Percentiles rank a stretch among this genome's conserved stretches.
Evolutionary conservation across 2,888 invertebrate species (phyloP).

Genomic region (Drosophila buzzatii): DNA sequence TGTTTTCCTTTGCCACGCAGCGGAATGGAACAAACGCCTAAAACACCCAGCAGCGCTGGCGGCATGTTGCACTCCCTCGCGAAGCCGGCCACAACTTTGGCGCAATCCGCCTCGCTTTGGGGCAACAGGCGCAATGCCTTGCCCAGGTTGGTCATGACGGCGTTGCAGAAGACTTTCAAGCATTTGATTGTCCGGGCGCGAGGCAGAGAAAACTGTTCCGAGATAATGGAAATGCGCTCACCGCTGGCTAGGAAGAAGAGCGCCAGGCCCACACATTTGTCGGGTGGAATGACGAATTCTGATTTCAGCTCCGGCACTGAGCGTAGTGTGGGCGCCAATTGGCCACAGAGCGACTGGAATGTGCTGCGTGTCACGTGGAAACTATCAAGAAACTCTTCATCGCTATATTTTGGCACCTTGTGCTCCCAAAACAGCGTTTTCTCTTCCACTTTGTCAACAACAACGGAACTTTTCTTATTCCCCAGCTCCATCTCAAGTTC

Average conservation of each 20-base stretch:
- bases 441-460: too few species aligned
- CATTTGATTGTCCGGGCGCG: conserved; percentile 77
- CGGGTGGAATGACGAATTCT: conserved; percentile 58
- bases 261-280: conserved; percentile 81
- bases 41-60: conserved; percentile 77
- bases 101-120: conserved; percentile 64
- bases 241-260: conserved; percentile 82
- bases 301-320: conserved; percentile 28
- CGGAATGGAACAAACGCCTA: conserved; percentile 80
- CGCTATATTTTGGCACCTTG: conserved; percentile 54
- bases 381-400: conserved; percentile 77
- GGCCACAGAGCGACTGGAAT: conserved; percentile 75
- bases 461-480: too few species aligned
- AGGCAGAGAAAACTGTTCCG: conserved; percentile 77
- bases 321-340: conserved; percentile 58
- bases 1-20: conserved; percentile 46
- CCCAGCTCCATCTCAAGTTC: too few species aligned
- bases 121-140: conserved; percentile 74
- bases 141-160: conserved; percentile 73
- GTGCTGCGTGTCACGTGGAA: conserved; percentile 79
- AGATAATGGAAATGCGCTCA: conserved; percentile 75
- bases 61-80: conserved; percentile 81
- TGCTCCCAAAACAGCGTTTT: conserved; percentile 50
- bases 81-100: conserved; percentile 75
- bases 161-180: conserved; percentile 80